Base-by-base conservation (phyloP, 2,797 vertebrate species). In the Crypturellus tataupa region DNA sequence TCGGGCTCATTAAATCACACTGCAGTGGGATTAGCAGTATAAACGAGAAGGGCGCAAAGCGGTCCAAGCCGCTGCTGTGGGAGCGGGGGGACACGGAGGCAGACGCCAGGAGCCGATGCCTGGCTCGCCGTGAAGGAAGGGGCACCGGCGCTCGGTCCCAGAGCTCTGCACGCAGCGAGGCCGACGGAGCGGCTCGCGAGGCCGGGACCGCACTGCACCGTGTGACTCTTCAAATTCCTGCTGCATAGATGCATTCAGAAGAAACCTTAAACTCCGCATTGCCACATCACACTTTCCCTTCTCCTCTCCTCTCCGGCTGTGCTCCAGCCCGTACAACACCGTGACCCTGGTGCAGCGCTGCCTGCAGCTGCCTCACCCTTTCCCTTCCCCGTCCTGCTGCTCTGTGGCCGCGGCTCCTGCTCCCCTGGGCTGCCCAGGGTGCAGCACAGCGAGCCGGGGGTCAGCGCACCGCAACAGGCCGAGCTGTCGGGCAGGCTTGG, bases 351-450 rank as follows among this genome's bases (percentile, higher is more conserved):
- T 0, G 8, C 60, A 25, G 67, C 1, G 6, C 29, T 12, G 10
- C 39, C 29, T n/a, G n/a, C 3, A 2, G 9, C 8, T n/a, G 21
- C 2, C 62, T 7, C 44, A 9, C 1, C 0, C 33, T 31, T 8
- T 59, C 37, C 72, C 56, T 12, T 33, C 47, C 27, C 37, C 9
- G 37, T 37, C 37, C 37, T 9, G 9, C 37, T 37, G 37, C 37
- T 37, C 37, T 37, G 7, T 37, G 37, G 37, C 37, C 7, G 37
- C 37, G 37, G 37, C 37, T 44, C 47, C 47, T n/a, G 42, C 78
- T 27, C 3, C 11, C 47, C 37, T 3, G 33, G 9, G 42, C 58
- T 19, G 12, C 2, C 5, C 0, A 1, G 67, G 16, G 31, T 31
- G 2, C 1, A 64, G 80, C 35, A 56, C 20, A 23, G 23, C 12